A percentile compares a stretch with the other conserved stretches of the same genome.
These are phyloP conservation scores for Galeopsomyia nigrocyanea DNA, from an alignment of 2,888 invertebrate genomes.

Conservation along the genomic window DNA sequence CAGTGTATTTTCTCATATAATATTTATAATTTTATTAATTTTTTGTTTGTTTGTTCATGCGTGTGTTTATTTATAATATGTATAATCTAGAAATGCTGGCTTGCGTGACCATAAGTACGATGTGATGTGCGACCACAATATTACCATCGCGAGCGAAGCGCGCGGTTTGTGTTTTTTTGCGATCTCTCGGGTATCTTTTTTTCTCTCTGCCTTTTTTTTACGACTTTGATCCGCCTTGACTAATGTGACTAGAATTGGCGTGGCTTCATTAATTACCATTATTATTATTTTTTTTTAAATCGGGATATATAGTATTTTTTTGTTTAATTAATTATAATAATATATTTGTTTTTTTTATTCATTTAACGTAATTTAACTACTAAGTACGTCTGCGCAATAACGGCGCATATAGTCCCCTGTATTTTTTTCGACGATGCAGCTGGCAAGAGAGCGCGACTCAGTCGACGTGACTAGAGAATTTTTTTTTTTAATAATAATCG, in stretches of 20 bases:
- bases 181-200: background rate
- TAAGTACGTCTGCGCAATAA: slow-evolving; percentile 26
- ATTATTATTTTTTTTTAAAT: slow-evolving; percentile 22
- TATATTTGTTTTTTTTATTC: slow-evolving; percentile 29
- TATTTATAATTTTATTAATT: slow-evolving; percentile 36
- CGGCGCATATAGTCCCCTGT: slow-evolving; percentile 36
- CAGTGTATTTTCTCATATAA: slow-evolving; percentile 16
- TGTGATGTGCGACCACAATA: background rate
- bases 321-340: slow-evolving; percentile 18
- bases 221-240: slow-evolving; percentile 27
- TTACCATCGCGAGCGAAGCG: background rate
- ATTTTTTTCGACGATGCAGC: slow-evolving; percentile 4
- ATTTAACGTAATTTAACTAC: slow-evolving; percentile 31
- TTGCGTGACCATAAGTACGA: slow-evolving; percentile 8
- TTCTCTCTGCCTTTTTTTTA: slow-evolving; percentile 19
- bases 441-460: slow-evolving; percentile 23
- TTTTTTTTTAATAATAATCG: background rate
- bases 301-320: slow-evolving; percentile 21
- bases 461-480: background rate
- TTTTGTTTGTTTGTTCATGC: slow-evolving; percentile 24
- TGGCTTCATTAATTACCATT: slow-evolving; percentile 28
- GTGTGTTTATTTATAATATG: slow-evolving; percentile 44
- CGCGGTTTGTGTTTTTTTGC: background rate
- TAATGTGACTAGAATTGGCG: slow-evolving; percentile 46
- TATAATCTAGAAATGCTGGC: slow-evolving; percentile 44